Percentiles rank a stretch among this genome's conserved stretches.
Evolutionary conservation across 2,888 invertebrate genomes (phyloP).

Genomic region (Patella pellucida): DNA sequence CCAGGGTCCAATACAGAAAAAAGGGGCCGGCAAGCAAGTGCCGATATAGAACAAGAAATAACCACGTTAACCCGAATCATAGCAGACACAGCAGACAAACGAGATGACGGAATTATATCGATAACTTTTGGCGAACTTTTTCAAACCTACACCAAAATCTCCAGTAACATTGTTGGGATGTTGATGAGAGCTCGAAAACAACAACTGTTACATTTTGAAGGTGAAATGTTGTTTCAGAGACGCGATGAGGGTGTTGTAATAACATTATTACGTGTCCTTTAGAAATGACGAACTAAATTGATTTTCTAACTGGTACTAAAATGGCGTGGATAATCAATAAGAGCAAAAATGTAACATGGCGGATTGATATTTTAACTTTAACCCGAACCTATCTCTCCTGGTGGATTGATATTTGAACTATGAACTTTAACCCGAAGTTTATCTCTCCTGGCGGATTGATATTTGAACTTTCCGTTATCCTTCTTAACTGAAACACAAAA

Average conservation of each 20-base stretch:
- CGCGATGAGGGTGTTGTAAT: conserved; percentile 93
- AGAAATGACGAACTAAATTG: too few species aligned
- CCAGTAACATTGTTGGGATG: conserved; percentile 94
- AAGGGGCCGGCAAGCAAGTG: conserved; percentile 88
- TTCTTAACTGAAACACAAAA: too few species aligned
- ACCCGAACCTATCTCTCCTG: too few species aligned
- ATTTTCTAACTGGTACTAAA: too few species aligned
- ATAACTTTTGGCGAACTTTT: conserved; percentile 86
- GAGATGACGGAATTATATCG: conserved; percentile 78
- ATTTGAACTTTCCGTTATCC: too few species aligned
- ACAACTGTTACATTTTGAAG: conserved; percentile 91
- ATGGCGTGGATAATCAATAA: too few species aligned
- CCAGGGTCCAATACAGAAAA: conserved; percentile 91
- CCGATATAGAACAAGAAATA: conserved; percentile 88
- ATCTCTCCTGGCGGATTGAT: too few species aligned
- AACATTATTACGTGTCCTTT: conserved; percentile 78
- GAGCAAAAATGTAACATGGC: too few species aligned
- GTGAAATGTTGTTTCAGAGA: conserved; percentile 95
- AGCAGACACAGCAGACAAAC: conserved; percentile 80
- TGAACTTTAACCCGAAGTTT: too few species aligned
- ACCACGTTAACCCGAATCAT: conserved; percentile 92
- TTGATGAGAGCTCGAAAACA: conserved; percentile 92
- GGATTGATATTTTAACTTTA: too few species aligned
- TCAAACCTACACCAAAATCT: conserved; percentile 91
- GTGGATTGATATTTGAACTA: too few species aligned